Base-by-base conservation (phyloP, 2,797 vertebrate species). In the Aselliscus stoliczkanus region DNA sequence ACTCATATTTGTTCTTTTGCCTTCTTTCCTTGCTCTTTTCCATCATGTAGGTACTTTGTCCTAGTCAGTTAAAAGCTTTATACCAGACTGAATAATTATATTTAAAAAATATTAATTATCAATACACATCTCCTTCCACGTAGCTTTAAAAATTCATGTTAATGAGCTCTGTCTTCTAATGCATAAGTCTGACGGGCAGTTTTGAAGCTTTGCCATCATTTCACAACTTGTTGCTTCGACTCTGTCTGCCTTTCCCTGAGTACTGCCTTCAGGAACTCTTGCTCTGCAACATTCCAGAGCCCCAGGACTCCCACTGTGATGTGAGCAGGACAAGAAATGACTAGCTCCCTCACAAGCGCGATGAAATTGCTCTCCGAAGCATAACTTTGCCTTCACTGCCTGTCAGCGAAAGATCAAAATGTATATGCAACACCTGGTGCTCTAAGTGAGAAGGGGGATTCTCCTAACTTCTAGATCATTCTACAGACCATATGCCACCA, bases 61-160 rank as follows among this genome's bases (percentile, higher is more conserved):
- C 56, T 64, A 76, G 60, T 80, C 73, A 81, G 37, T 81, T 84
- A 94, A 86, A 92, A 76, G 37, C 79, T 80, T 83, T 92, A 90
- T 52, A 80, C 75, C 65, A 88, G 62, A 72, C 93, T 95, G 83
- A 93, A 86, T 90, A 91, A 94, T 88, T 92, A 29, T 93, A 79
- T 94, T 95, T 65, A 81, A 96, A 96, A 96, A 93, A 89, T 83
- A 87, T 65, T 79, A 75, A 85, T 94, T 85, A 93, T 69, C 92
- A 83, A 31, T 83, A 64, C 56, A 60, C 0, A 12, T 91, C 88
- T 90, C 70, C 13, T 82, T 0, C 0, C 84, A 29, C 14, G 2
- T 73, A 87, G 76, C 89, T 80, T 62, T 92, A 31, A 92, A 88
- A 95, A 52, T 89, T 13, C 4, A 70, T 85, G 91, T 67, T 93